These are phyloP conservation scores for Pangasius sanitwongsei DNA, from an alignment of 2,797 vertebrate species.

Conservation along the genomic window DNA sequence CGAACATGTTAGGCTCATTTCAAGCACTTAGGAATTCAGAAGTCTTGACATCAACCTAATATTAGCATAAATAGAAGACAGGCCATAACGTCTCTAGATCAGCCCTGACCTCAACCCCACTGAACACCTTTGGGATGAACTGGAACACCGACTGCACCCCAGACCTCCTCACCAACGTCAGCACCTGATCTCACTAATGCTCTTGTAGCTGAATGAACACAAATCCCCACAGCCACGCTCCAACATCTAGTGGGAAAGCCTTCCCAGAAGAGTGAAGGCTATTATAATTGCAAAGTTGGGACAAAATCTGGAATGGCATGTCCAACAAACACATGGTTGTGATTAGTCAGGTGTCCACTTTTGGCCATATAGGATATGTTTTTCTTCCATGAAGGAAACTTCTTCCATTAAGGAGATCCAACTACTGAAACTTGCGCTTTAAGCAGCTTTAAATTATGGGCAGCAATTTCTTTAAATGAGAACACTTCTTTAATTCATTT, in stretches of 20 bases:
- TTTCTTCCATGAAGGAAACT: neutral
- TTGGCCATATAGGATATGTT: neutral
- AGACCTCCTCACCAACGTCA: too few species aligned
- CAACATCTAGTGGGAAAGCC: neutral
- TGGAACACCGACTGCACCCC: too few species aligned
- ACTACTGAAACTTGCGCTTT: neutral
- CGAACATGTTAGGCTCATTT: neutral
- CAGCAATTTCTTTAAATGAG: neutral
- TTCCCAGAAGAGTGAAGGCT: neutral
- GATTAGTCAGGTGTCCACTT: neutral
- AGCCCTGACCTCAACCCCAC: neutral
- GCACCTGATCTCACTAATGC: too few species aligned
- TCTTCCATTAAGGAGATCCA: neutral
- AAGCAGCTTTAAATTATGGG: too few species aligned
- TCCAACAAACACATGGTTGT: neutral
- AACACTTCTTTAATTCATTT: neutral
- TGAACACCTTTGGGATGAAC: neutral
- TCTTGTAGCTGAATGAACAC: neutral
- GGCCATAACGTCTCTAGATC: too few species aligned
- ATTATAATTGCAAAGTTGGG: neutral
- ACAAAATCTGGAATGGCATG: neutral
- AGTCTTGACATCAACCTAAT: neutral
- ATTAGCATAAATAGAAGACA: too few species aligned
- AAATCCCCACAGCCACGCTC: neutral
- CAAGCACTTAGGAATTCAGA: neutral